These are phyloP conservation scores for Fragum fragum DNA, from an alignment of 2,888 invertebrate genomes.

Conservation along the genomic window DNA sequence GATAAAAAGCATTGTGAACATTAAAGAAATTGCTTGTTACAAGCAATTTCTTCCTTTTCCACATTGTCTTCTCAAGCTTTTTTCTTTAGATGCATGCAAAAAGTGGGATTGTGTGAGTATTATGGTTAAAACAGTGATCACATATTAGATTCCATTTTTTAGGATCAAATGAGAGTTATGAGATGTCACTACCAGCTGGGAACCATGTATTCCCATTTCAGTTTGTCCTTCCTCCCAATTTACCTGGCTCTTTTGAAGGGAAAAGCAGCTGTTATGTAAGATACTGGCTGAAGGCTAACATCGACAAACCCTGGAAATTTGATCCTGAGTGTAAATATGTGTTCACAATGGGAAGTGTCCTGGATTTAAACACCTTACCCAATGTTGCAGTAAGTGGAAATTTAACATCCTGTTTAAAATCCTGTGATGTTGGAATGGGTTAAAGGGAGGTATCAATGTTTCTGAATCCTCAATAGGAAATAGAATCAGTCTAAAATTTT, in stretches of 20 bases:
- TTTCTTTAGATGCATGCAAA: too few species aligned
- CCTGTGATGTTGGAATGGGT: too few species aligned
- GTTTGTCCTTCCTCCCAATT: constrained; percentile 90
- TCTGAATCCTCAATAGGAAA: too few species aligned
- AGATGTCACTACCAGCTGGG: constrained; percentile 89
- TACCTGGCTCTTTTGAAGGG: constrained; percentile 84
- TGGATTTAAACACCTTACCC: constrained; percentile 91
- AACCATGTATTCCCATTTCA: constrained; percentile 93
- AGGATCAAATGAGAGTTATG: constrained; percentile 43
- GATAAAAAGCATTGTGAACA: too few species aligned
- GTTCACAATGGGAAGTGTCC: constrained; percentile 93
- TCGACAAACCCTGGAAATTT: constrained; percentile 94
- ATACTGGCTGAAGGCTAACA: constrained; percentile 93
- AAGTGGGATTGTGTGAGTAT: too few species aligned
- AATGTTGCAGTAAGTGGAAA: constrained; percentile 66
- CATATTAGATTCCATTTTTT: not conserved
- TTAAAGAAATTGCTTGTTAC: too few species aligned
- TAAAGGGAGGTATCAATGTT: too few species aligned
- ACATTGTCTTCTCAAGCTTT: too few species aligned
- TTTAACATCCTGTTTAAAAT: too few species aligned
- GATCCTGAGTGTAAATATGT: constrained; percentile 94
- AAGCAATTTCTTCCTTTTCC: too few species aligned
- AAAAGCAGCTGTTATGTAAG: constrained; percentile 90
- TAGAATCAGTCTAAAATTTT: too few species aligned
- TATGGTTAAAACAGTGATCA: too few species aligned